Conservation (phyloP, 92 coral and sea anemone species). For the Bergia puertoricense region DNA sequence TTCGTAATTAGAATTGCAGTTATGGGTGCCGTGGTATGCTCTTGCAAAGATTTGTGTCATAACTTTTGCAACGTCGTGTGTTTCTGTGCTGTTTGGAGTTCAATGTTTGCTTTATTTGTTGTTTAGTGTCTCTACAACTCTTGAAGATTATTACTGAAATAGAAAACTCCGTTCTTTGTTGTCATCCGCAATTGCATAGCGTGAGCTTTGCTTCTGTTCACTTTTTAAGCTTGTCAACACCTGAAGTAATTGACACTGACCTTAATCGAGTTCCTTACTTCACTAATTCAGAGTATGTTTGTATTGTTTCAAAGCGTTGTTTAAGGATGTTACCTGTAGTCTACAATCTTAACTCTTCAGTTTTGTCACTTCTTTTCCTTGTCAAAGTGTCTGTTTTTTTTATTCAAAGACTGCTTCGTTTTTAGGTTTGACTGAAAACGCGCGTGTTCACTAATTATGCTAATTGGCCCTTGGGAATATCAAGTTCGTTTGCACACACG, state of each 20-base stretch:
- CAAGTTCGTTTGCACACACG: conserved; percentile 42
- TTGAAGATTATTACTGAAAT: neutral
- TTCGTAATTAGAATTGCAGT: conserved; percentile 1
- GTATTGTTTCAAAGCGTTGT: neutral
- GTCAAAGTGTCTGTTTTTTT: neutral
- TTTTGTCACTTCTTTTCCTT: neutral
- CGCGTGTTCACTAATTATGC: conserved; percentile 33
- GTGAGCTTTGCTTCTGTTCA: conserved; percentile 26
- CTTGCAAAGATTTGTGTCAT: neutral
- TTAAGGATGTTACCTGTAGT: neutral
- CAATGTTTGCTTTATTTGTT: neutral
- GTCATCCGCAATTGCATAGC: conserved; percentile 19
- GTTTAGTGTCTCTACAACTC: neutral
- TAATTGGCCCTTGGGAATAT: conserved; percentile 43
- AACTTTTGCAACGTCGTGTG: neutral
- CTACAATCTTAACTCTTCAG: neutral
- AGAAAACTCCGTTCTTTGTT: conserved; percentile 9
- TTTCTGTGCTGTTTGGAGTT: neutral
- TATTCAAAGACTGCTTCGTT: neutral
- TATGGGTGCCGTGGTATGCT: neutral
- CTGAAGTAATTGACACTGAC: conserved; percentile 24
- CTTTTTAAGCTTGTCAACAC: conserved; percentile 35
- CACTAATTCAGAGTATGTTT: neutral
- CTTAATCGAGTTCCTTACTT: neutral
- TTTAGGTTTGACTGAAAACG: neutral